Percentiles rank a stretch among this genome's conserved stretches.
Evolutionary conservation across 2,888 invertebrate species (phyloP).

Genomic region (Phortica magna): DNA sequence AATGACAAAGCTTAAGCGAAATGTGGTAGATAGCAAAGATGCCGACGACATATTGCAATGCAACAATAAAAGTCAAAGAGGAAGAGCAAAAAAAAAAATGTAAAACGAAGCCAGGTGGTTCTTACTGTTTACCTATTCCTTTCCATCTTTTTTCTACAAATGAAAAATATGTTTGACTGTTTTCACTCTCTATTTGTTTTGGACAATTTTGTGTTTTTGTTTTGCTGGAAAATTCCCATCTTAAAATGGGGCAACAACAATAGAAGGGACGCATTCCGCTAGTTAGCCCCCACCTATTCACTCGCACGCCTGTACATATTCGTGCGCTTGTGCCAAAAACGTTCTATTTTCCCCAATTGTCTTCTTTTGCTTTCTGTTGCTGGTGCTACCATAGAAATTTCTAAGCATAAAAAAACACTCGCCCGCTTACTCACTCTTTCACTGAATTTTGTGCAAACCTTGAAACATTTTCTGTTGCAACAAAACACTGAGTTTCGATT

Average conservation of each 20-base stretch:
- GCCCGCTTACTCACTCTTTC: neutral
- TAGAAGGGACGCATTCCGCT: conserved; percentile 41
- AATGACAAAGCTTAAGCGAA: neutral
- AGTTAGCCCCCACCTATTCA: conserved; percentile 64
- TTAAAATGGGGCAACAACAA: conserved; percentile 44
- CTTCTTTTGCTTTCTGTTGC: conserved; percentile 68
- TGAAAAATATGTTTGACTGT: conserved; percentile 25
- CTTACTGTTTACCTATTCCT: neutral
- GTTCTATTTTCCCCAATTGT: conserved; percentile 66
- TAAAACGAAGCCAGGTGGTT: conserved; percentile 19
- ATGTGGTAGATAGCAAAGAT: neutral
- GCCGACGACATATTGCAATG: neutral
- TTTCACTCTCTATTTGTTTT: conserved; percentile 8
- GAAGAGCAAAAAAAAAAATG: conserved; percentile 34
- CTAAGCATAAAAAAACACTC: conserved; percentile 4
- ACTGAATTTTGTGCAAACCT: conserved; percentile 58
- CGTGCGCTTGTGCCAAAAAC: conserved; percentile 71
- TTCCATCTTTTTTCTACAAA: conserved; percentile 47
- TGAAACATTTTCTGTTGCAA: conserved; percentile 69
- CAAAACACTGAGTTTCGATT: conserved; percentile 62
- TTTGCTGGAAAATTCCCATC: conserved; percentile 58
- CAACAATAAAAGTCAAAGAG: neutral
- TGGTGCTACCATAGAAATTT: conserved; percentile 49
- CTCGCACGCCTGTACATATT: conserved; percentile 45
- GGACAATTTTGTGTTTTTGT: conserved; percentile 56